Percentiles rank a stretch among this genome's conserved stretches.
phyloP scores from a whole-genome alignment of 2,797 vertebrate species.

The Heliangelus exortis region DNA sequence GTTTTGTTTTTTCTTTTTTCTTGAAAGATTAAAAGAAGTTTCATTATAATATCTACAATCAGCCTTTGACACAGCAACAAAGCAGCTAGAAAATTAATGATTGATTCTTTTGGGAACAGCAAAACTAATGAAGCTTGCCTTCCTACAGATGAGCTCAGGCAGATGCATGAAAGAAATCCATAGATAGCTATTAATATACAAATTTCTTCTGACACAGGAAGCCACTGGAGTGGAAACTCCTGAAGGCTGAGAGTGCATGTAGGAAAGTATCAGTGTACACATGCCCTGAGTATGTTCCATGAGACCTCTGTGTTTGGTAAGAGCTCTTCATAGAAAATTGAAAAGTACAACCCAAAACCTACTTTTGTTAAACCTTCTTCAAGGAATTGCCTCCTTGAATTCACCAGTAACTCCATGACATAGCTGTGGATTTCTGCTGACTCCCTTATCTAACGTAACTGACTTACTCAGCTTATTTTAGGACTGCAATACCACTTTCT shows the following conservation, averaged over 20 bases:
- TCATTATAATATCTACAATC: not conserved
- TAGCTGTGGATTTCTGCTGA: not conserved
- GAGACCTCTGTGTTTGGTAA: not conserved
- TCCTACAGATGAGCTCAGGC: not conserved
- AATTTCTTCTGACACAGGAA: slow-evolving; percentile 15
- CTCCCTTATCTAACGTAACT: not conserved
- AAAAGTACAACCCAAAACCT: not conserved
- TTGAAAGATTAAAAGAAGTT: not conserved
- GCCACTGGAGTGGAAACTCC: not conserved
- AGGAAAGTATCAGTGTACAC: not conserved
- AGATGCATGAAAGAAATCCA: not conserved
- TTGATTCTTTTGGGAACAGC: not conserved
- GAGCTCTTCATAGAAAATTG: not conserved
- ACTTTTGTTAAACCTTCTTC: not conserved
- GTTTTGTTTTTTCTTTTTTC: too few species aligned
- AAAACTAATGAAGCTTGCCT: not conserved
- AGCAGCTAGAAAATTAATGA: not conserved
- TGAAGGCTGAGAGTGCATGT: not conserved
- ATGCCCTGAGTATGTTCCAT: not conserved
- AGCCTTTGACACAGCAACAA: not conserved
- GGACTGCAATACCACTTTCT: not conserved
- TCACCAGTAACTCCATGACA: too few species aligned
- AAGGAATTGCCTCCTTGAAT: not conserved
- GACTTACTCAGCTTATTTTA: not conserved
- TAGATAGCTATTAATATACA: not conserved